These are phyloP conservation scores for Spinibarbus caldwelli DNA, from an alignment of 2,797 vertebrate species.

Conservation along the genomic window DNA sequence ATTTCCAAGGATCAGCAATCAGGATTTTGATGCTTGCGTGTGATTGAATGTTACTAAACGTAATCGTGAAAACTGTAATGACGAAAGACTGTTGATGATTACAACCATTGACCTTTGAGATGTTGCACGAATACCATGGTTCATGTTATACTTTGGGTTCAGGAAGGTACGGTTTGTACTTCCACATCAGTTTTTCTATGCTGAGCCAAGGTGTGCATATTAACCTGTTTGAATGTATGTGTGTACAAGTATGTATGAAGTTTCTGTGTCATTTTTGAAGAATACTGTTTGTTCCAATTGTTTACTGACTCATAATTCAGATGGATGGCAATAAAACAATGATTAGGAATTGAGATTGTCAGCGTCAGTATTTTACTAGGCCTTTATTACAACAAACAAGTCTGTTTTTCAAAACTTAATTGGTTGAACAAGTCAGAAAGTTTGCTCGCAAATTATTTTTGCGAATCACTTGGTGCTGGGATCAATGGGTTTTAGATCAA, in stretches of 20 bases:
- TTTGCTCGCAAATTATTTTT: too few species aligned
- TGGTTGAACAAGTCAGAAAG: background rate
- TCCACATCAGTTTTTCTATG: constrained; percentile 25
- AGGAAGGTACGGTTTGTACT: constrained; percentile 5
- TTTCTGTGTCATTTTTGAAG: background rate
- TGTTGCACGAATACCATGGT: constrained; percentile 30
- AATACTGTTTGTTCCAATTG: background rate
- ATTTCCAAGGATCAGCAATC: constrained; percentile 18
- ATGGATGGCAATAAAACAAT: constrained; percentile 37
- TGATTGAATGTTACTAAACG: background rate
- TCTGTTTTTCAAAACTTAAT: background rate
- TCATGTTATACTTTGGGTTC: constrained; percentile 9
- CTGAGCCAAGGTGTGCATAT: background rate
- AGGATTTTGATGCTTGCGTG: constrained; percentile 14
- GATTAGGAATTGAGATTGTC: background rate
- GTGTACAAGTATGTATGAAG: background rate
- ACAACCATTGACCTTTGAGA: constrained; percentile 13
- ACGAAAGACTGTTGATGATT: constrained; percentile 26
- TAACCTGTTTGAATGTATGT: constrained; percentile 12
- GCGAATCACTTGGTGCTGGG: too few species aligned
- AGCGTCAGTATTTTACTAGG: background rate
- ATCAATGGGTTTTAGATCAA: background rate
- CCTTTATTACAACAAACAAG: background rate
- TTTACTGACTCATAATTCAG: constrained; percentile 14
- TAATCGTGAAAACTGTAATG: constrained; percentile 11